Evolutionary conservation across 2,113 vertebrate species (phyloP).

Genomic region (Pseudorhombus dupliciocellatus): DNA sequence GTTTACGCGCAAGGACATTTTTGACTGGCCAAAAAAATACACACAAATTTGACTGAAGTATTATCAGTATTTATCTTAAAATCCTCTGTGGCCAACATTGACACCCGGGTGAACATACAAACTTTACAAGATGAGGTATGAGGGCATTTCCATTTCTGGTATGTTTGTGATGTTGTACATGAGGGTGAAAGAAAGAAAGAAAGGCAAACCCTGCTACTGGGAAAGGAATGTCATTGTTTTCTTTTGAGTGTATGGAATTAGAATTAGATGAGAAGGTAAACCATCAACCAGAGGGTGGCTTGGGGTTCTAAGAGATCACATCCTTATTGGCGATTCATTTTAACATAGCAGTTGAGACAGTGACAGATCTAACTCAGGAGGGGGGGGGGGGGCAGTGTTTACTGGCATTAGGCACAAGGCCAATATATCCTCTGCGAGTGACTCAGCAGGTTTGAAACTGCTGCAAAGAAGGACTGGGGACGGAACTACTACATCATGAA

Average conservation of each 20-base stretch:
- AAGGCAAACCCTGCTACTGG: no score
- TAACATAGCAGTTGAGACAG: not conserved
- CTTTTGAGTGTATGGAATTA: no score
- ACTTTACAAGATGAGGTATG: no score
- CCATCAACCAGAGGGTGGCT: not conserved
- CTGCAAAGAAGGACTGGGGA: conserved; percentile 1
- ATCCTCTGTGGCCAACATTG: no score
- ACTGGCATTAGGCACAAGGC: conserved; percentile 29
- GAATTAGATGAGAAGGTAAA: not conserved
- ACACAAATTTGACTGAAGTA: no score
- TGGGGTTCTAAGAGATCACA: not conserved
- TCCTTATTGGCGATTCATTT: not conserved
- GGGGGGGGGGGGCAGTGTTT: not conserved
- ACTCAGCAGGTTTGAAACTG: conserved; percentile 68
- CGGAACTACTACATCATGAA: not conserved
- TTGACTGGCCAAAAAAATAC: no score
- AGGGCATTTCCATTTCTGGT: no score
- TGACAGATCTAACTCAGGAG: not conserved
- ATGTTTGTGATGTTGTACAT: no score
- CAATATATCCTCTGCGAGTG: conserved; percentile 55
- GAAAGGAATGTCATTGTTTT: no score
- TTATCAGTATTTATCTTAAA: no score
- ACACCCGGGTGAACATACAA: no score
- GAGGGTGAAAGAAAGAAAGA: no score
- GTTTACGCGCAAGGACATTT: not conserved